Base-by-base conservation (phyloP, 2,888 invertebrate species). In the Phaedon cochleariae region DNA sequence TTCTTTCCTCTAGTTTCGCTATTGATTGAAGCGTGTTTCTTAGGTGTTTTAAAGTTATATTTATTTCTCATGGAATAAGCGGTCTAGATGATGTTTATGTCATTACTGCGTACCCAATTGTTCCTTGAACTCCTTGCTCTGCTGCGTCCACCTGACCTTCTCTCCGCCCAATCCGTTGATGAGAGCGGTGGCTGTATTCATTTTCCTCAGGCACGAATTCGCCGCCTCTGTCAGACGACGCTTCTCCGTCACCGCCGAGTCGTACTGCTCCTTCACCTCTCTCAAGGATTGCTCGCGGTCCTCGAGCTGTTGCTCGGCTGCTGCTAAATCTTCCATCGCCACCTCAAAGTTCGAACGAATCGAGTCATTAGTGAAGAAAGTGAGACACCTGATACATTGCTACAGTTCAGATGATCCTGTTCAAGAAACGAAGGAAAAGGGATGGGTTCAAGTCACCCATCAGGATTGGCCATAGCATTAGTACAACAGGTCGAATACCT, bases 101-200 rank as follows among this genome's bases (percentile, higher is more conserved):
- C n/a, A n/a, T n/a, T n/a, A n/a, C n/a, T n/a, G n/a, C 52, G 2
- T 70, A 78, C 79, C 94, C 21, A 95, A 86, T 84, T 97, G 96
- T 77, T 91, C 89, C 82, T 95, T 96, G 74, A 96, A 96, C 65
- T 95, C 95, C 84, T 95, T 95, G 82, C 96, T 95, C 82, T 97
- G 96, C 76, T 95, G 92, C 0, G 97, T 98, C 98, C 98, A 98
- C 61, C 98, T 88, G 2, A 80, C 73, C 82, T 95, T 96, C 79
- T 94, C 94, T 26, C 96, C 98, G 0, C 95, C 95, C 52, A 98
- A 85, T 1, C 98, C 98, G 80, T 97, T 96, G 66, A 98, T 98
- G 17, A 98, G 87, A 1, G 96, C 94, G 4, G 96, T 96, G 0
- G 98, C 98, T 0, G 97, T 96, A 51, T 93, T 95, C 98, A 98